phyloP scores from a whole-genome alignment of 2,797 vertebrate species.

The Lepus oiostolus region DNA sequence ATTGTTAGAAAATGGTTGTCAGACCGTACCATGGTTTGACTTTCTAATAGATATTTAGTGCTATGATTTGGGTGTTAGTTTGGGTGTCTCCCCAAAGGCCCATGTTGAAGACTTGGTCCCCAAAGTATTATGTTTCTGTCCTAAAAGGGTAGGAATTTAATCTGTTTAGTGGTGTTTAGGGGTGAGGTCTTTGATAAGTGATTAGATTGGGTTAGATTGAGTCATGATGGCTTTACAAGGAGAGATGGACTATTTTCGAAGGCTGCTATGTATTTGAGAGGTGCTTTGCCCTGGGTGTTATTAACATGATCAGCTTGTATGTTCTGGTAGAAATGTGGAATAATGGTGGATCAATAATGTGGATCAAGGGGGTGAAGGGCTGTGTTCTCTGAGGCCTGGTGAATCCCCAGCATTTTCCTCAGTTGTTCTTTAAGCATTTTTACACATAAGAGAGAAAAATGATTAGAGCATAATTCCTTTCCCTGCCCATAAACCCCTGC shows the following conservation, averaged over 20 bases:
- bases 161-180: too few relatives aligned
- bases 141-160: too few relatives aligned
- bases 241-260: constrained; percentile 40
- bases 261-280: not conserved
- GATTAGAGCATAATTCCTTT: not conserved
- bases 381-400: not conserved
- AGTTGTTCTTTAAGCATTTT: not conserved
- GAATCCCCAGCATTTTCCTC: not conserved
- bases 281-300: not conserved
- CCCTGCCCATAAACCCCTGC: not conserved
- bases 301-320: not conserved
- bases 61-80: too few relatives aligned
- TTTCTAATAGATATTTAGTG: constrained; percentile 29
- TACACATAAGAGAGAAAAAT: not conserved
- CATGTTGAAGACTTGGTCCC: too few relatives aligned
- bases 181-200: too few relatives aligned
- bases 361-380: not conserved
- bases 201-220: too few relatives aligned
- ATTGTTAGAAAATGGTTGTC: not conserved
- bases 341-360: not conserved
- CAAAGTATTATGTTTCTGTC: too few relatives aligned
- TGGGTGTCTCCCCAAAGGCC: too few relatives aligned
- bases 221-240: too few relatives aligned
- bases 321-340: not conserved
- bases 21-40: not conserved